phyloP scores from a whole-genome alignment of 1,140 invertebrate species.

The Prorops nasuta region DNA sequence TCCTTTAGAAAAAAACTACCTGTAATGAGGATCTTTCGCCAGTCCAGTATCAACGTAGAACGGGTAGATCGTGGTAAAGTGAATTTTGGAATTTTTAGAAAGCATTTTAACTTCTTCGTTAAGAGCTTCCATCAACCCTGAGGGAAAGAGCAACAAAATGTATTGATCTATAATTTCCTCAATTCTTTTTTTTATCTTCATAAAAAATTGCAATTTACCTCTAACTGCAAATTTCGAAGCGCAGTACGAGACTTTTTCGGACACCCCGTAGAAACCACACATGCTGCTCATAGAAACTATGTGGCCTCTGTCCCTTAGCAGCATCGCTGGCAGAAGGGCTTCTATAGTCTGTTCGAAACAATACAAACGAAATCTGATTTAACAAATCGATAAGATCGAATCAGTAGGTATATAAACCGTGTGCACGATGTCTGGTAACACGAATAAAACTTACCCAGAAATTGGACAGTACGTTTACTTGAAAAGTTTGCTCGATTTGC shows the following conservation, averaged over 20 bases:
- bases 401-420: not conserved
- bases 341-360: conserved; percentile 64
- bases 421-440: not conserved
- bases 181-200: too few species aligned
- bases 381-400: not conserved
- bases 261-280: conserved; percentile 78
- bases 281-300: conserved; percentile 90
- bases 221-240: conserved; percentile 89
- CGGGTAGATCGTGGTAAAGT: conserved; percentile 44
- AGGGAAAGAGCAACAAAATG: conserved; percentile 1
- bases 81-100: conserved; percentile 18
- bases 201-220: too few species aligned
- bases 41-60: conserved; percentile 42
- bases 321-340: conserved; percentile 85
- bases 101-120: conserved; percentile 33
- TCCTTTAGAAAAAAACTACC: too few species aligned
- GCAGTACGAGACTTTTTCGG: conserved; percentile 87
- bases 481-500: conserved; percentile 32
- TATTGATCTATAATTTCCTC: not conserved
- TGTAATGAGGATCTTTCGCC: conserved; percentile 38
- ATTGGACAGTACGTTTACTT: conserved; percentile 40
- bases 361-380: conserved; percentile 4
- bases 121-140: conserved; percentile 43
- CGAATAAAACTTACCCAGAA: conserved; percentile 35
- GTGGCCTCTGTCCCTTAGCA: conserved; percentile 81